Conservation (phyloP, 2,888 invertebrate genomes). For the Tetragnatha montana region DNA sequence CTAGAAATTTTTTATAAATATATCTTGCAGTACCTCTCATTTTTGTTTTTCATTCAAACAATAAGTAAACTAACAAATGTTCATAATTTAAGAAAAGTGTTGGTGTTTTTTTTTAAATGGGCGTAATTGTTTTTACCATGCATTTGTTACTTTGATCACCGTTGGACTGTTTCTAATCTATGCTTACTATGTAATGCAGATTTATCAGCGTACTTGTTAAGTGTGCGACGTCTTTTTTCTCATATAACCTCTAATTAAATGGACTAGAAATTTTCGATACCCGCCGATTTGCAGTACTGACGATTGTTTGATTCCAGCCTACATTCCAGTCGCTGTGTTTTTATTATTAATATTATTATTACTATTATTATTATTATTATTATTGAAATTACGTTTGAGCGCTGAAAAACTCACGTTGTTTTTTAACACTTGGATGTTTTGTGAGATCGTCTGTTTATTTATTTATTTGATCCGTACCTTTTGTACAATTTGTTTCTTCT, state of each 20-base stretch:
- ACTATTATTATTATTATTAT: neutral
- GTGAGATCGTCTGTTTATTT: neutral
- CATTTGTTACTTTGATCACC: conserved; percentile 67
- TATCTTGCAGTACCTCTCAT: conserved; percentile 46
- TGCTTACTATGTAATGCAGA: conserved; percentile 70
- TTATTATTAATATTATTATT: neutral
- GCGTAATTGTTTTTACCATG: conserved; percentile 37
- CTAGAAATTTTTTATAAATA: conserved; percentile 30
- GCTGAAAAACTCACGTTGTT: neutral
- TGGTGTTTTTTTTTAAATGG: conserved; percentile 39
- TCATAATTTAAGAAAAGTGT: conserved; percentile 32
- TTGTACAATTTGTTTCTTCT: neutral
- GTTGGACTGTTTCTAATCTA: conserved; percentile 49
- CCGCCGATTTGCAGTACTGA: neutral
- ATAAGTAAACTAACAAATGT: conserved; percentile 3
- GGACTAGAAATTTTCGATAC: neutral
- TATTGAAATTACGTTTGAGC: neutral
- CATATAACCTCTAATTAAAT: neutral
- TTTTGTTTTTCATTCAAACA: conserved; percentile 30
- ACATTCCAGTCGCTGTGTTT: neutral
- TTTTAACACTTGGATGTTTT: neutral
- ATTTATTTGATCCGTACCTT: neutral
- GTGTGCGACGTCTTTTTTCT: conserved; percentile 5
- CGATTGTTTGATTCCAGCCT: neutral
- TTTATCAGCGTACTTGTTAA: conserved; percentile 28